These are phyloP conservation scores for Carduelis carduelis DNA, from an alignment of 2,797 vertebrate species.

Conservation along the genomic window DNA sequence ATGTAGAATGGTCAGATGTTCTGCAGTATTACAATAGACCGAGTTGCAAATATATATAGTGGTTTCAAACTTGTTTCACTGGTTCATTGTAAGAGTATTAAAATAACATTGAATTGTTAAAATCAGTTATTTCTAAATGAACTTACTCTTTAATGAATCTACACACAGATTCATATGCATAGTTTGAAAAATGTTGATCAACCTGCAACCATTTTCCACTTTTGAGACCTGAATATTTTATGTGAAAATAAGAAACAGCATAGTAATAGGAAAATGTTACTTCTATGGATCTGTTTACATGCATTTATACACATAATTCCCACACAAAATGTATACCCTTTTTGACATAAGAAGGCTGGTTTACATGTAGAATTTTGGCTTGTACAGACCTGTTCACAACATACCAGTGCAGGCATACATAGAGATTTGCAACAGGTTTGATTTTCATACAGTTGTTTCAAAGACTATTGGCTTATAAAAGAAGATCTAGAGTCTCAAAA, in stretches of 20 bases:
- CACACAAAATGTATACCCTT: neutral
- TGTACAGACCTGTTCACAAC: neutral
- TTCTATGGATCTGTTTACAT: neutral
- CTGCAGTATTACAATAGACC: neutral
- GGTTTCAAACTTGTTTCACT: neutral
- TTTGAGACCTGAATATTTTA: neutral
- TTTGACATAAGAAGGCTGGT: neutral
- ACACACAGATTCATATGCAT: neutral
- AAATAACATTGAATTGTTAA: neutral
- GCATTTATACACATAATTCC: neutral
- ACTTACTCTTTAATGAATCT: neutral
- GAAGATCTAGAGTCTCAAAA: neutral
- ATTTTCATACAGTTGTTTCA: neutral
- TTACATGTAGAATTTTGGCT: neutral
- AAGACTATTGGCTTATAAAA: neutral
- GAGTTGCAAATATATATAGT: neutral
- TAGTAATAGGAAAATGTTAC: neutral
- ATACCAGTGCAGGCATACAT: fast-evolving
- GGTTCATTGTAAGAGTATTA: neutral
- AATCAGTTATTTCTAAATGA: neutral
- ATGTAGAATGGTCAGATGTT: neutral
- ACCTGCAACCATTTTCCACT: neutral
- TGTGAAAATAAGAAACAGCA: neutral
- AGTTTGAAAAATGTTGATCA: neutral
- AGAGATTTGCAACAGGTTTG: neutral